Evolutionary conservation across 2,888 invertebrate genomes (phyloP).

Genomic region (Lasioglossum figueresi): DNA sequence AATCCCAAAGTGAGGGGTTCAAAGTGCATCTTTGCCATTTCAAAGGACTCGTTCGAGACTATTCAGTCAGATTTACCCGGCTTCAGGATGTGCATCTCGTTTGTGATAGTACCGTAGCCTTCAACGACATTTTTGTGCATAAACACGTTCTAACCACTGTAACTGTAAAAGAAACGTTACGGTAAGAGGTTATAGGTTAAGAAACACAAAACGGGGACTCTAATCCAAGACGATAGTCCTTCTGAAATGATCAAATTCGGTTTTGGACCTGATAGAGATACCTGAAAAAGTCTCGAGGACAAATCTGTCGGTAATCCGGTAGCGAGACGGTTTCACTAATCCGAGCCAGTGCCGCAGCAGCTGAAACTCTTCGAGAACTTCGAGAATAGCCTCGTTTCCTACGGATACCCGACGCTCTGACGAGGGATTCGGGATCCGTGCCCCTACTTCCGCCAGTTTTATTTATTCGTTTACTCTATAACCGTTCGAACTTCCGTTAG

Average conservation of each 20-base stretch:
- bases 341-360: not conserved
- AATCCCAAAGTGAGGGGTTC: not conserved
- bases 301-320: not conserved
- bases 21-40: not conserved
- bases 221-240: not conserved
- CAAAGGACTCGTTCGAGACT: not conserved
- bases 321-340: not conserved
- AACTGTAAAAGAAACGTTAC: too few relatives aligned
- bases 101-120: conserved; percentile 3
- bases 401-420: not conserved
- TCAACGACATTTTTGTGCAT: too few relatives aligned
- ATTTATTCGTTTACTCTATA: conserved; percentile 3
- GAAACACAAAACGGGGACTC: not conserved
- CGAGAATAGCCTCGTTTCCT: conserved; percentile 2
- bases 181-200: not conserved
- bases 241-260: not conserved
- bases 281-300: not conserved
- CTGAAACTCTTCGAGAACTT: conserved; percentile 2
- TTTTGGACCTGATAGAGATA: not conserved
- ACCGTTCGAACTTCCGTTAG: conserved; percentile 16
- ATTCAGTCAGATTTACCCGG: conserved; percentile 3
- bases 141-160: too few relatives aligned
- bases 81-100: not conserved
- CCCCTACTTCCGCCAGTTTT: conserved; percentile 15
- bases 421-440: not conserved